phyloP scores from a whole-genome alignment of 2,113 vertebrate genomes.

The Poeciliopsis occidentalis region DNA sequence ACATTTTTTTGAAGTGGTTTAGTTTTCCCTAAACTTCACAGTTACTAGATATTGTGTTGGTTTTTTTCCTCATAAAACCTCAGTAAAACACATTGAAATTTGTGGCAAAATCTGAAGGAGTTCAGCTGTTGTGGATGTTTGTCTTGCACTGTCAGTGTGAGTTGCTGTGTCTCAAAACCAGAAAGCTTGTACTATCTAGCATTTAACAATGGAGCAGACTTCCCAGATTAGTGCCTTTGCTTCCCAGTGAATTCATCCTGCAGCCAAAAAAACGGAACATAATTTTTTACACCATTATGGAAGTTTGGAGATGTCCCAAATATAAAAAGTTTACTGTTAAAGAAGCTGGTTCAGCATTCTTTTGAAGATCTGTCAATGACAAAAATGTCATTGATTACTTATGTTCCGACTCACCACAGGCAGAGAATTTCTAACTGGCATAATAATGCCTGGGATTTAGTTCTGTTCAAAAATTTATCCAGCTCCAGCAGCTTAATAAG shows the following conservation, averaged over 20 bases:
- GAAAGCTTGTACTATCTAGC: background rate
- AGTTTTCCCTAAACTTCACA: too few species aligned
- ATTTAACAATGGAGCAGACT: slow-evolving; percentile 9
- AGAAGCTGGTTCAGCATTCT: background rate
- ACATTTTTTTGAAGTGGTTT: too few species aligned
- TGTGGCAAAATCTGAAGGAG: background rate
- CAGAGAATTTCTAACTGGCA: slow-evolving; percentile 3
- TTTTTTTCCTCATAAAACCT: too few species aligned
- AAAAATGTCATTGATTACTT: slow-evolving; percentile 24
- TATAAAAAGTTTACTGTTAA: background rate
- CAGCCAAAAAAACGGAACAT: slow-evolving; percentile 4
- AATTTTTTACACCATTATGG: slow-evolving; percentile 12
- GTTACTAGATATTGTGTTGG: too few species aligned
- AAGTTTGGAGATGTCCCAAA: slow-evolving; percentile 10
- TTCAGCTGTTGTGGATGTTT: background rate
- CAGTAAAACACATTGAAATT: too few species aligned
- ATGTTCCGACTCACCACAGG: background rate
- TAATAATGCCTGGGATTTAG: slow-evolving; percentile 10
- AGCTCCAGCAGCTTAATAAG: background rate
- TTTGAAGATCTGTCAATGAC: slow-evolving; percentile 3
- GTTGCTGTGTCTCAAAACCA: background rate
- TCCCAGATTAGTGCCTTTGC: slow-evolving; percentile 21
- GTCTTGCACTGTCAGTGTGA: background rate
- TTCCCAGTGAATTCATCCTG: slow-evolving; percentile 7
- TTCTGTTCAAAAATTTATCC: background rate